Percentiles rank a stretch among this genome's conserved stretches.
Evolutionary conservation across 2,797 vertebrate genomes (phyloP).

Genomic region (Setipinna tenuifilis): DNA sequence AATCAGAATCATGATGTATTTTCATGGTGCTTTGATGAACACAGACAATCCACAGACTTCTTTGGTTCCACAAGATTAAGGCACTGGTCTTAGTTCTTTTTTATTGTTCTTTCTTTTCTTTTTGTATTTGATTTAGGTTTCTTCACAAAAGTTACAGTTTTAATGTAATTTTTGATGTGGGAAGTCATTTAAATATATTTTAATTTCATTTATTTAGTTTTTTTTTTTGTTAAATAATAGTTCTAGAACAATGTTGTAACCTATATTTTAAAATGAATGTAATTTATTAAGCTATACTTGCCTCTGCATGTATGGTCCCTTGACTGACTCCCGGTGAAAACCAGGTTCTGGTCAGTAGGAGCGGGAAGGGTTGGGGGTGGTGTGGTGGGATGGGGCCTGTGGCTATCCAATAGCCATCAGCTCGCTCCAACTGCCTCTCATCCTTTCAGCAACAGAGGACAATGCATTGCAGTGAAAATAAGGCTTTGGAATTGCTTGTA

Average conservation of each 20-base stretch:
- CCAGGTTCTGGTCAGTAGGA: slow-evolving; percentile 61
- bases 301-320: slow-evolving; percentile 62
- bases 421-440: slow-evolving; percentile 43
- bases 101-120: slow-evolving; percentile 36
- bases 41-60: slow-evolving; percentile 73
- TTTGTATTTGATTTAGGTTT: slow-evolving; percentile 48
- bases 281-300: slow-evolving; percentile 77
- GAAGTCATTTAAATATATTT: slow-evolving; percentile 58
- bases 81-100: slow-evolving; percentile 58
- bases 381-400: slow-evolving; percentile 54
- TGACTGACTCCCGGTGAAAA: slow-evolving; percentile 54
- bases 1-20: slow-evolving; percentile 64
- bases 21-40: slow-evolving; percentile 77
- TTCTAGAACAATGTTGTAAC: slow-evolving; percentile 70
- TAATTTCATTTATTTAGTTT: slow-evolving; percentile 58
- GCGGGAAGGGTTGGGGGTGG: slow-evolving; percentile 46
- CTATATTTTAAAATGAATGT: slow-evolving; percentile 80
- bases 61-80: slow-evolving; percentile 54
- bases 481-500: slow-evolving; percentile 68
- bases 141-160: slow-evolving; percentile 64
- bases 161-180: slow-evolving; percentile 65
- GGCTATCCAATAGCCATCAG: slow-evolving; percentile 43
- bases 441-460: slow-evolving; percentile 65
- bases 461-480: slow-evolving; percentile 60
- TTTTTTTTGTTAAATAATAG: slow-evolving; percentile 68